These are phyloP conservation scores for Arizona elegans DNA, from an alignment of 2,113 vertebrate species.

Conservation along the genomic window DNA sequence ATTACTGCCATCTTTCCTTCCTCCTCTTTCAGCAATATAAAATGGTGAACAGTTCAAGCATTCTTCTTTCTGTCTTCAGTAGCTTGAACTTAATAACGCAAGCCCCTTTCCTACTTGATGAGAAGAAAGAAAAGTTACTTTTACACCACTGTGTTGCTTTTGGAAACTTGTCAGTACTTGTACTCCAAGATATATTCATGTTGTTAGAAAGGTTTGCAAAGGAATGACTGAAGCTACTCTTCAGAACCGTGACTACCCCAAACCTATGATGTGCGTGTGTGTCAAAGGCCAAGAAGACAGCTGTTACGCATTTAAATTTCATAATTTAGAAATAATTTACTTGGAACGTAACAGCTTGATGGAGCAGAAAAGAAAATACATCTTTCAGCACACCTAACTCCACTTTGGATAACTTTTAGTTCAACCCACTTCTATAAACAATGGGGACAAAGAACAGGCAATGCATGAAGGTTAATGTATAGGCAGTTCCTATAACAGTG, in stretches of 20 bases:
- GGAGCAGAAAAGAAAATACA: background rate
- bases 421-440: background rate
- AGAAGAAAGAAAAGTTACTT: conserved; percentile 12
- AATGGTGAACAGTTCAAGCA: background rate
- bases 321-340: conserved; percentile 25
- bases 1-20: background rate
- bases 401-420: background rate
- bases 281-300: conserved; percentile 47
- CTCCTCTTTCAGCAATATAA: background rate
- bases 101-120: background rate
- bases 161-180: conserved; percentile 12
- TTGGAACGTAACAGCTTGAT: conserved; percentile 35
- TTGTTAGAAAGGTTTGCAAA: conserved; percentile 21
- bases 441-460: background rate
- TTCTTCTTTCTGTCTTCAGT: background rate
- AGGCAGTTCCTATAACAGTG: background rate
- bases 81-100: conserved; percentile 29
- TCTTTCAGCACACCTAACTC: conserved; percentile 39
- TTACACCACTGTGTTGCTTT: conserved; percentile 21
- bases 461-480: background rate
- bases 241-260: fast-evolving
- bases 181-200: conserved; percentile 10
- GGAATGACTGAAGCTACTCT: conserved; percentile 39
- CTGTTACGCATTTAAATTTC: conserved; percentile 36
- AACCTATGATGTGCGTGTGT: background rate